Base-by-base conservation (phyloP, 2,888 invertebrate genomes). In the Drosophila multiciliata region DNA sequence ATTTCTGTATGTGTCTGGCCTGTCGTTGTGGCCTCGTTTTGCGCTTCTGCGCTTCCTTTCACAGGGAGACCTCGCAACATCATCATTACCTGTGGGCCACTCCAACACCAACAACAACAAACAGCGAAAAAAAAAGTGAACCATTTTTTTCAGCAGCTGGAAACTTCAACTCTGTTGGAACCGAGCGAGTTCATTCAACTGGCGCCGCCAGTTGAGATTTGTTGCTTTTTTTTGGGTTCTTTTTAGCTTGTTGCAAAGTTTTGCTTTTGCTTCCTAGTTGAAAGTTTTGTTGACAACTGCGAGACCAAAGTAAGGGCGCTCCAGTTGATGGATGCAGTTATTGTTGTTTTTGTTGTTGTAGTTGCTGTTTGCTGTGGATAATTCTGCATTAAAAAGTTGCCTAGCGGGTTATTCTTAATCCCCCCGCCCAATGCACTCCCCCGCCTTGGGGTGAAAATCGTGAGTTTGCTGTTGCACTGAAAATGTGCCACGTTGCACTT, bases 401-500 rank as follows among this genome's bases (percentile, higher is more conserved):
- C 79, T 76, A 55, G 76, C 73, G 73, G 79, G 73, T 81, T 69
- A 68, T 45, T 62, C 62, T 42, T 52, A 15, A 45, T 45, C 36
- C 32, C 32, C 49, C 23, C 45, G 45, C 23, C 23, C 45, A 45
- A 23, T 8, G 36, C 23, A 40, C 57, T 40, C 12, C 57, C 38
- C 57, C 63, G 55, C 66, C 79, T 73, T 73, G 83, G 87, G 87
- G 87, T 85, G 87, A 87, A 85, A 85, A 85, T 85, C 85, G 85
- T 85, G 87, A 85, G 85, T 78, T 72, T 65, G 67, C 70, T 38
- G 68, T 59, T 75, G 72, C 73, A 72, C 64, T 76, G 76, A 81
- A 86, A 86, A 81, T 86, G 86, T 87, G 86, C 86, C 88, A 86
- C 83, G 88, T 80, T 86, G 88, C 86, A 86, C 86, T 86, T 86